These are phyloP conservation scores for Sphaeridia pumilis DNA, from an alignment of 2,888 invertebrate genomes.

Conservation along the genomic window DNA sequence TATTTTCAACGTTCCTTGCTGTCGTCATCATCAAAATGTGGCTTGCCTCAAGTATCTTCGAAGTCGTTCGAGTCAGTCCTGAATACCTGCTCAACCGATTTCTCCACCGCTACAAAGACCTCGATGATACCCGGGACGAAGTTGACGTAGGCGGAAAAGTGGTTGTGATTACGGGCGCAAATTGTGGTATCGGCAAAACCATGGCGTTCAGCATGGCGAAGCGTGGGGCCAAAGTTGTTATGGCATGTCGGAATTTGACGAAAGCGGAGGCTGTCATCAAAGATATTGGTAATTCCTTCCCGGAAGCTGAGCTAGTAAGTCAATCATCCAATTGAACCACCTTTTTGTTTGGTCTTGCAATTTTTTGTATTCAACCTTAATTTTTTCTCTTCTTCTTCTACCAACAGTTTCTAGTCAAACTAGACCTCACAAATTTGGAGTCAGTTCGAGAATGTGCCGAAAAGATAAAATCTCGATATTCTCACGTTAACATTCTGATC, in stretches of 20 bases:
- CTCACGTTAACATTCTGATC: conserved; percentile 38
- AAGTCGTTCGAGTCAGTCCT: neutral
- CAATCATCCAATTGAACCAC: too few relatives aligned
- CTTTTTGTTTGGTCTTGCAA: neutral
- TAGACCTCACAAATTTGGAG: conserved; percentile 39
- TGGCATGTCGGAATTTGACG: neutral
- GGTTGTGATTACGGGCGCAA: conserved; percentile 18
- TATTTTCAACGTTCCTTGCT: too few relatives aligned
- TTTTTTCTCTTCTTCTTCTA: too few relatives aligned
- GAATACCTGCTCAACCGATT: conserved; percentile 4
- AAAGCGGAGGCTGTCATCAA: neutral
- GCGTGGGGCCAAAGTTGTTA: neutral
- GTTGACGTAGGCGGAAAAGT: conserved; percentile 13
- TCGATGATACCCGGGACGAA: conserved; percentile 10
- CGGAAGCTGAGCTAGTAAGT: neutral
- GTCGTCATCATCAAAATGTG: neutral
- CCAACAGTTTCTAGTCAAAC: conserved; percentile 15
- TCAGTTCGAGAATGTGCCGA: conserved; percentile 39
- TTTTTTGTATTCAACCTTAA: too few relatives aligned
- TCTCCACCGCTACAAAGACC: conserved; percentile 2
- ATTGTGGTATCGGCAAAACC: conserved; percentile 1
- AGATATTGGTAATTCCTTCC: neutral
- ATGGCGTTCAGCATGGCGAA: neutral
- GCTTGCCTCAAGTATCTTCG: neutral
- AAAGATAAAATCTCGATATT: conserved; percentile 36